Evolutionary conservation across 2,113 vertebrate genomes (phyloP).

Genomic region (Tiliqua scincoides): DNA sequence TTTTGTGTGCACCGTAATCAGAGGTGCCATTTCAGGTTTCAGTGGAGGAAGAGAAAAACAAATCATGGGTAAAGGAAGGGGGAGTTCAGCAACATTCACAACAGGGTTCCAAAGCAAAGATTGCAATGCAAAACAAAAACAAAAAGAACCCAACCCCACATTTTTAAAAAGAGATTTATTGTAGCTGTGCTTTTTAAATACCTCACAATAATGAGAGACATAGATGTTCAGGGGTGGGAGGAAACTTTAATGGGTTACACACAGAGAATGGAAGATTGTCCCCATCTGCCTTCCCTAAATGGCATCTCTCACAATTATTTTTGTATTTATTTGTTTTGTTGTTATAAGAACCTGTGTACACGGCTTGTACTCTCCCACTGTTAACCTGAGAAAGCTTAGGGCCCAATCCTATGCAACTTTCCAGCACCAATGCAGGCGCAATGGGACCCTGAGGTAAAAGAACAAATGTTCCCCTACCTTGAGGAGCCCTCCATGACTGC

Average conservation of each 20-base stretch:
- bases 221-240: too few species aligned
- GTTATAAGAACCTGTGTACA: too few species aligned
- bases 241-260: not conserved
- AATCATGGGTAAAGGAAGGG: too few species aligned
- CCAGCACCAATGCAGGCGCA: too few species aligned
- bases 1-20: not conserved
- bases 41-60: not conserved
- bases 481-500: too few species aligned
- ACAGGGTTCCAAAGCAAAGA: not conserved
- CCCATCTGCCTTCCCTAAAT: not conserved
- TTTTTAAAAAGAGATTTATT: not conserved
- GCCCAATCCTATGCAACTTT: too few species aligned
- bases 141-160: not conserved
- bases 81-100: not conserved
- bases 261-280: too few species aligned
- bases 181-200: not conserved
- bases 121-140: not conserved
- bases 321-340: too few species aligned
- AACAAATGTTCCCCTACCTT: too few species aligned
- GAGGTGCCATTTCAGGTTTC: not conserved
- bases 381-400: not conserved
- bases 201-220: not conserved
- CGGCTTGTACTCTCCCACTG: not conserved
- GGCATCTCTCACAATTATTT: not conserved
- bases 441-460: too few species aligned